Percentiles rank a stretch among this genome's conserved stretches.
These are phyloP conservation scores for Macaria notata DNA, from an alignment of 2,888 invertebrate genomes.

Conservation along the genomic window DNA sequence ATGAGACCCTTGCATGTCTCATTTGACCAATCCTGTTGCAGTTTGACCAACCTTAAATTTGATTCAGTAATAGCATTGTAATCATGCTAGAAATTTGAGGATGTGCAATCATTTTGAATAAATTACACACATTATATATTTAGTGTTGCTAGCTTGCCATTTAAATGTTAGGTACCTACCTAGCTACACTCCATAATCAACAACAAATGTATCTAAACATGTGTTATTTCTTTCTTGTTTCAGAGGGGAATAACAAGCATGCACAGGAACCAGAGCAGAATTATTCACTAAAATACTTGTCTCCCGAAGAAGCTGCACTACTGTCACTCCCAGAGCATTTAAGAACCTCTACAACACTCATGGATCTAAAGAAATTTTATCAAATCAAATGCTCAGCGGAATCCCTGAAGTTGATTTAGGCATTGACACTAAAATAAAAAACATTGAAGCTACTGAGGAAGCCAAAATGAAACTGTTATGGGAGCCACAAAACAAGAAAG, in stretches of 20 bases:
- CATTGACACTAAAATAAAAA: constrained; percentile 83
- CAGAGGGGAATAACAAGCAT: constrained; percentile 65
- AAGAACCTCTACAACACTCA: constrained; percentile 90
- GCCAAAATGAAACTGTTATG: constrained; percentile 96
- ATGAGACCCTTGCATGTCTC: too few species aligned
- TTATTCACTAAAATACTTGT: constrained; percentile 84
- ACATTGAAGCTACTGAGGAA: constrained; percentile 99
- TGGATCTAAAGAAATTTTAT: constrained; percentile 80
- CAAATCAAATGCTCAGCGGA: constrained; percentile 99
- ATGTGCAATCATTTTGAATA: too few species aligned
- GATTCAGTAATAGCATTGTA: too few species aligned
- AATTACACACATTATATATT: too few species aligned
- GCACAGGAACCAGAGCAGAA: constrained; percentile 69
- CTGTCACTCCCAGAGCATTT: constrained; percentile 95
- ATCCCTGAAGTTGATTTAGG: constrained; percentile 97
- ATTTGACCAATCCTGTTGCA: too few species aligned
- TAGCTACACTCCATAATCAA: too few species aligned
- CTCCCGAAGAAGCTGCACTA: constrained; percentile 95
- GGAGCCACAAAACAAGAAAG: constrained; percentile 91
- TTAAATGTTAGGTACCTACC: too few species aligned
- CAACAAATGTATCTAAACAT: too few species aligned
- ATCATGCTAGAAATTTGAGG: too few species aligned
- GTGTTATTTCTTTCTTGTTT: too few species aligned
- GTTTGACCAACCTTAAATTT: too few species aligned
- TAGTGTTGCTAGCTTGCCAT: too few species aligned